Percentiles rank a stretch among this genome's conserved stretches.
These are phyloP conservation scores for Epinephelus moara DNA, from an alignment of 2,113 vertebrate genomes.

Conservation along the genomic window DNA sequence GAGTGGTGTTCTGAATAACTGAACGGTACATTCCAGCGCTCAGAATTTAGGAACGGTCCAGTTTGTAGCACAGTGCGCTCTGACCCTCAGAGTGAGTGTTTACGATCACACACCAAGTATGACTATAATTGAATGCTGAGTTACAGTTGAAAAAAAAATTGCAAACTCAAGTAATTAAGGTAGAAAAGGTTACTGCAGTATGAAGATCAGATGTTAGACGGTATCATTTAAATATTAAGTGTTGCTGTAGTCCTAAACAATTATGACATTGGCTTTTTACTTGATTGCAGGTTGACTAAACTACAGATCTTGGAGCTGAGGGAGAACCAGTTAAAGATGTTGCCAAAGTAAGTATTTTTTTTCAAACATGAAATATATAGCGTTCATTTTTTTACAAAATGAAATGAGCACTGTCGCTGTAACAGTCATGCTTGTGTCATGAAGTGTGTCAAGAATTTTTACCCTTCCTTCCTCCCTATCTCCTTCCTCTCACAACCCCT, in stretches of 20 bases:
- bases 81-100: too few relatives aligned
- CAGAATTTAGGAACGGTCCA: too few relatives aligned
- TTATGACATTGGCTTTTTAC: not conserved
- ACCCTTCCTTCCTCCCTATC: not conserved
- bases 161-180: not conserved
- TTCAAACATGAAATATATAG: not conserved
- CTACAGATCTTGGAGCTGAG: conserved; percentile 97
- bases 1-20: too few relatives aligned
- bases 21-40: too few relatives aligned
- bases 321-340: conserved; percentile 98
- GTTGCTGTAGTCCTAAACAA: not conserved
- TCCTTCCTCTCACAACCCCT: conserved; percentile 18
- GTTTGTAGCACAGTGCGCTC: too few relatives aligned
- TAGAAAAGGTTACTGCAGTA: not conserved
- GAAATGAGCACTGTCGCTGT: not conserved
- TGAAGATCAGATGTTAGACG: not conserved
- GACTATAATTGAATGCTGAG: not conserved
- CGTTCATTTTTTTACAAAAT: not conserved
- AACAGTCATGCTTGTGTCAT: not conserved
- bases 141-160: not conserved
- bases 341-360: conserved; percentile 91
- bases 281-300: conserved; percentile 90
- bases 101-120: too few relatives aligned
- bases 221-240: not conserved
- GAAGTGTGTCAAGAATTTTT: not conserved